These are phyloP conservation scores for Apantesis nais DNA, from an alignment of 2,888 invertebrate species.

Conservation along the genomic window DNA sequence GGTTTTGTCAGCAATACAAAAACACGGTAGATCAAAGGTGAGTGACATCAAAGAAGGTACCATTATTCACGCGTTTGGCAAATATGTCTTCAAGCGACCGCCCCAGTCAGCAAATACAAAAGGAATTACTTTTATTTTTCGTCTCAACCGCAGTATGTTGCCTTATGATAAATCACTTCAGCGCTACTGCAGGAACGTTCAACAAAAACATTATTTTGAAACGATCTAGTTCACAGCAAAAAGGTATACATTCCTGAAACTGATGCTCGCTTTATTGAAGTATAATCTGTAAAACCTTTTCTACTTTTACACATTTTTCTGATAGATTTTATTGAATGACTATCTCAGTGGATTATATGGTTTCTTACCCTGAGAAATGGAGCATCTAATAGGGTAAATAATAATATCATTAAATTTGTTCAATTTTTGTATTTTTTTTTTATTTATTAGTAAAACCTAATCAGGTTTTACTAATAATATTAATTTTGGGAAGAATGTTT, in stretches of 20 bases:
- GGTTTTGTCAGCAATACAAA: slow-evolving; percentile 49
- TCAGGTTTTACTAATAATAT: background rate
- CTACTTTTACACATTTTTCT: slow-evolving; percentile 9
- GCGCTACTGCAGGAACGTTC: slow-evolving; percentile 62
- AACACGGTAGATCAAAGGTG: slow-evolving; percentile 48
- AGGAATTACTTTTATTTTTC: slow-evolving; percentile 81
- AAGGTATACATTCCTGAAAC: slow-evolving; percentile 65
- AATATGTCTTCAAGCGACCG: slow-evolving; percentile 68
- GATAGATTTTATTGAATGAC: background rate
- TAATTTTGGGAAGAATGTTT: background rate
- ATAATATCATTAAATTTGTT: background rate
- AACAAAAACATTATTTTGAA: slow-evolving; percentile 72
- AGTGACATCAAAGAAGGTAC: slow-evolving; percentile 54
- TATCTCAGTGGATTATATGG: background rate
- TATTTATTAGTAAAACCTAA: no score
- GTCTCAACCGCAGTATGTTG: slow-evolving; percentile 79
- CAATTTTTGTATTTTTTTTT: background rate
- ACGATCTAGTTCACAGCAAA: slow-evolving; percentile 66
- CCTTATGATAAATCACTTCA: slow-evolving; percentile 83
- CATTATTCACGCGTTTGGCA: slow-evolving; percentile 80
- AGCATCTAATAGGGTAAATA: background rate
- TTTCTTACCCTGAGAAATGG: background rate
- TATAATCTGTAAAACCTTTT: slow-evolving; percentile 37
- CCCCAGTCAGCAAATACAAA: slow-evolving; percentile 75
- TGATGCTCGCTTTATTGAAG: slow-evolving; percentile 56